A percentile compares a stretch with the other conserved stretches of the same genome.
Conservation (phyloP, 2,888 invertebrate species). For the Fragum fragum region DNA sequence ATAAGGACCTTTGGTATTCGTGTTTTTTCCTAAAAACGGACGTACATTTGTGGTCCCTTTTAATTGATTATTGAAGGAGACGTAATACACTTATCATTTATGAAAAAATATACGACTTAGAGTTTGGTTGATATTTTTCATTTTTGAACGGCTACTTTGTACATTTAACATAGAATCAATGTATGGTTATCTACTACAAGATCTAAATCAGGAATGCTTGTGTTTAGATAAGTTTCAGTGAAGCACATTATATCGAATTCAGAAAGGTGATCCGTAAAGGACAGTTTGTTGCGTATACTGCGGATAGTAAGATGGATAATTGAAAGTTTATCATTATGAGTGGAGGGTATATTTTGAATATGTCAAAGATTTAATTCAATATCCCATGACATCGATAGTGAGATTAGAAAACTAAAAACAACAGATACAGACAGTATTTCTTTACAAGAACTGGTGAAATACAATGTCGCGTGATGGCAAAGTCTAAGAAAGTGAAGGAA, state of each 20-base stretch:
- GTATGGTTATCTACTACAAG: not conserved
- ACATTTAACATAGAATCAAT: too few species aligned
- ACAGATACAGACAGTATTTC: too few species aligned
- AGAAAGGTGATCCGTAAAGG: not conserved
- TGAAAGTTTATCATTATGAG: not conserved
- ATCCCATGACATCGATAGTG: not conserved
- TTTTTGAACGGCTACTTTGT: too few species aligned
- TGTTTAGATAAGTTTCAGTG: constrained; percentile 7
- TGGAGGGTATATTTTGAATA: not conserved
- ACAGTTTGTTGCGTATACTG: not conserved
- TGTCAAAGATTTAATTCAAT: not conserved
- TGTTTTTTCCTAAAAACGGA: too few species aligned
- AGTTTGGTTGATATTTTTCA: too few species aligned
- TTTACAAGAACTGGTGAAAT: too few species aligned
- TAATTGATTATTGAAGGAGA: too few species aligned
- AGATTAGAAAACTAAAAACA: not conserved
- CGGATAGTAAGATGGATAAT: constrained; percentile 4
- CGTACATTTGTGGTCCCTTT: too few species aligned
- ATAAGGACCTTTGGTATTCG: too few species aligned
- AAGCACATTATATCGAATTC: constrained; percentile 27
- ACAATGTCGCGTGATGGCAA: not conserved
- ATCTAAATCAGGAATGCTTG: not conserved
- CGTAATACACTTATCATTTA: too few species aligned
- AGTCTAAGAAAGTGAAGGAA: not conserved
- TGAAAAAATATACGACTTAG: too few species aligned